A percentile compares a stretch with the other conserved stretches of the same genome.
These are phyloP conservation scores for Drosophila eugracilis DNA, from an alignment of 1,140 invertebrate genomes.

Conservation along the genomic window DNA sequence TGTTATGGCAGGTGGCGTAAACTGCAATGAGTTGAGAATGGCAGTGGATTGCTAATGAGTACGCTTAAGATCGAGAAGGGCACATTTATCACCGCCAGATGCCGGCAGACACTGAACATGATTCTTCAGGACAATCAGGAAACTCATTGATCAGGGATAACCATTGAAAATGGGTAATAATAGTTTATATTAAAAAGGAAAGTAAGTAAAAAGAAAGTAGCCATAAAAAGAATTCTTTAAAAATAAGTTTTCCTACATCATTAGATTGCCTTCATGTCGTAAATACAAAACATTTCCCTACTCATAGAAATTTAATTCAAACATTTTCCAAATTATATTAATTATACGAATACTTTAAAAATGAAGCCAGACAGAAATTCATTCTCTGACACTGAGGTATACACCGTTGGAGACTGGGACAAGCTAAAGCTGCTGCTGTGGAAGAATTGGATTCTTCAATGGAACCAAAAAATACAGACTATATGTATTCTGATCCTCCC, in stretches of 20 bases:
- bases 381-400: background rate
- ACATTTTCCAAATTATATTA: background rate
- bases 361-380: background rate
- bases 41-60: slow-evolving; percentile 38
- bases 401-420: slow-evolving; percentile 20
- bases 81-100: slow-evolving; percentile 20
- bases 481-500: background rate
- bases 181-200: background rate
- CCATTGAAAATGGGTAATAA: background rate
- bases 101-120: background rate
- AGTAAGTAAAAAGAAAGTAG: background rate
- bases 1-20: slow-evolving; percentile 85
- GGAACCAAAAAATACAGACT: slow-evolving; percentile 37
- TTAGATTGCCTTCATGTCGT: too few species aligned
- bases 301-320: slow-evolving; percentile 3
- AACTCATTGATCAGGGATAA: background rate
- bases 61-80: slow-evolving; percentile 18
- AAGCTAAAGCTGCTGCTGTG: slow-evolving; percentile 41
- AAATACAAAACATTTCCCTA: background rate
- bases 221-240: too few species aligned
- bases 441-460: slow-evolving; percentile 51
- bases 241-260: too few species aligned
- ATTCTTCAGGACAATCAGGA: background rate
- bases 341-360: background rate
- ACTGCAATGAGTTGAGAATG: slow-evolving; percentile 65